Evolutionary conservation across 2,797 vertebrate species (phyloP).

Genomic region (Acropternis orthonyx): DNA sequence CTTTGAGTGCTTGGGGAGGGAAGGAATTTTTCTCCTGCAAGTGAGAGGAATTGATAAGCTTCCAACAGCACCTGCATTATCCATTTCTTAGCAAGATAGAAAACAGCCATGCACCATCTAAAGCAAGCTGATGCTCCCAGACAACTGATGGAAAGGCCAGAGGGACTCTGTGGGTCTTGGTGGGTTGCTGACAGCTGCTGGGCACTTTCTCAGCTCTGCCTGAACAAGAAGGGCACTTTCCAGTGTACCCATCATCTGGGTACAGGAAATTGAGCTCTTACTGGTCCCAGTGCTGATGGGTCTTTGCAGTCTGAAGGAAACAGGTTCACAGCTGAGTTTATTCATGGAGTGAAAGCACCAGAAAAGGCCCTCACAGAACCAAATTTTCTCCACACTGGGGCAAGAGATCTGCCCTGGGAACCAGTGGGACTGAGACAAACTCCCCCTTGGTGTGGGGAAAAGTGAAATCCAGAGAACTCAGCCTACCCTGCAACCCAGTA

Average conservation of each 20-base stretch:
- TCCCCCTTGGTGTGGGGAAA: background rate
- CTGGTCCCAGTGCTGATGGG: background rate
- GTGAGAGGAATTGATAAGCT: conserved; percentile 29
- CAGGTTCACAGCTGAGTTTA: background rate
- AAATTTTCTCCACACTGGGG: rapidly evolving
- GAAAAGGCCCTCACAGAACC: background rate
- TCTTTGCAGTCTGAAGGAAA: background rate
- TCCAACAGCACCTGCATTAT: conserved; percentile 43
- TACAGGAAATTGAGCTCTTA: background rate
- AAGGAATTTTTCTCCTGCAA: conserved; percentile 43
- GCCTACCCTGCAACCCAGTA: background rate
- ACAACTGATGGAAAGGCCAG: background rate
- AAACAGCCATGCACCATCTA: conserved; percentile 7
- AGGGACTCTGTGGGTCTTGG: background rate
- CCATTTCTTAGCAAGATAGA: background rate
- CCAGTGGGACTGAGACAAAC: rapidly evolving
- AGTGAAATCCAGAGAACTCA: background rate
- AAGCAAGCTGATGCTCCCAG: background rate
- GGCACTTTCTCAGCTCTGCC: background rate
- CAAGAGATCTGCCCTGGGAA: background rate
- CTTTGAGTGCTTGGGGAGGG: background rate
- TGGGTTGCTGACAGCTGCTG: background rate
- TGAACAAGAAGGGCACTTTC: background rate
- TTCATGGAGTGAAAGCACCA: background rate
- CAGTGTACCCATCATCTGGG: background rate